A percentile compares a stretch with the other conserved stretches of the same genome.
Conservation (phyloP, 2,888 invertebrate genomes). For the Nasonia oneida region DNA sequence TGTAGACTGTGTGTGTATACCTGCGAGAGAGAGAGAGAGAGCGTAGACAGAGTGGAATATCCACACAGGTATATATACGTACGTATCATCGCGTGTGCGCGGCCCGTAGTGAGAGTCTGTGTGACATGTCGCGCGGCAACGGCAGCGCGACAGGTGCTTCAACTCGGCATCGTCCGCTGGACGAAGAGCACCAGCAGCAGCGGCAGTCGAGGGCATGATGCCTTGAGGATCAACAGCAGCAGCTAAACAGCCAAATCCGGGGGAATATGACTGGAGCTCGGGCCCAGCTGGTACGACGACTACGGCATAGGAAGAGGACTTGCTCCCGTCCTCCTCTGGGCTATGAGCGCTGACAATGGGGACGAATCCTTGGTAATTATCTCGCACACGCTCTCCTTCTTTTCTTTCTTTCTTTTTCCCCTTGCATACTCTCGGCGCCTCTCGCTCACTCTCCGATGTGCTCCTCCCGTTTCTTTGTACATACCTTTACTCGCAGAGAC, state of each 20-base stretch:
- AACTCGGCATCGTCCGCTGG: background rate
- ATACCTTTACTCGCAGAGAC: background rate
- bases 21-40: background rate
- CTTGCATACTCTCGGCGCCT: constrained; percentile 11
- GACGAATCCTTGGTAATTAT: constrained; percentile 79
- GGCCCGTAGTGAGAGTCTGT: background rate
- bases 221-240: constrained; percentile 6
- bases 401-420: background rate
- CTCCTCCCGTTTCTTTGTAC: constrained; percentile 2
- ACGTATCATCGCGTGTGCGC: background rate
- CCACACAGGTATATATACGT: background rate
- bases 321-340: constrained; percentile 73
- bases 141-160: constrained; percentile 15
- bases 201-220: background rate
- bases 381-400: constrained; percentile 15
- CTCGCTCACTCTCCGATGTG: background rate
- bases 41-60: background rate
- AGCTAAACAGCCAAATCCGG: background rate
- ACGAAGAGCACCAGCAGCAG: background rate
- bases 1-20: background rate
- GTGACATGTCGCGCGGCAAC: constrained; percentile 9
- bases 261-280: constrained; percentile 57
- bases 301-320: constrained; percentile 29
- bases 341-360: constrained; percentile 79
- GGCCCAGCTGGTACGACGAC: constrained; percentile 39